Evolutionary conservation across 2,113 vertebrate species (phyloP), one percentile per base, ranked within the genome.

Genomic region (Formicarius rufipectus): DNA sequence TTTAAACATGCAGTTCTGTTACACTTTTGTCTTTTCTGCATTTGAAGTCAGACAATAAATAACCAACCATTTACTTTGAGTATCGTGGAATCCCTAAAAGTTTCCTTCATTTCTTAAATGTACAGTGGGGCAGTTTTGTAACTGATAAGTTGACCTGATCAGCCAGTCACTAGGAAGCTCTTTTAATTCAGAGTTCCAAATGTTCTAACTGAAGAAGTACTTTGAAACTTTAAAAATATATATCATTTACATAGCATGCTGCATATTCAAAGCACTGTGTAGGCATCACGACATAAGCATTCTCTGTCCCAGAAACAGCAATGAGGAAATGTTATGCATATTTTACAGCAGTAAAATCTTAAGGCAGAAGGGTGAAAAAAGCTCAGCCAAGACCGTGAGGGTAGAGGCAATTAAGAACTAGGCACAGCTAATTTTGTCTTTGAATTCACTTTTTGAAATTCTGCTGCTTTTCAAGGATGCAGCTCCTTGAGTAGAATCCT

Each of bases 151-250:
- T 87, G 52, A 84, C 19, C 10, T 64, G 56, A 81, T 56, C 31
- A 92, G 20, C 44, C 55, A 12, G 5, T 75, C 62, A 53, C 74
- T 72, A 68, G 56, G 80, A 95, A 91, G 25, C 3, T 87, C 60
- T 89, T 86, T 74, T 49, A 84, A 60, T 84, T 84, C 76, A 56
- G 53, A 78, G 59, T 82, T 92, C n/a, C 75, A 52, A 90, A 89
- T 60, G 20, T 87, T 82, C 66, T 76, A 91, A 66, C 79, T 66
- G 31, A 35, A 72, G 60, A 81, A 84, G 42, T 77, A 83, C 55
- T 89, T 92, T 49, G 52, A 84, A 68, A 81, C 25, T 80, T 78
- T 87, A 89, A 92, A 89, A 91, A 91, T 71, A 88, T 27, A 45
- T 64, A 28, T 62, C 9, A 87, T 89, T 96, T 89, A 66, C 45